These are phyloP conservation scores for Hyles lineata DNA, from an alignment of 2,888 invertebrate species.

Conservation along the genomic window DNA sequence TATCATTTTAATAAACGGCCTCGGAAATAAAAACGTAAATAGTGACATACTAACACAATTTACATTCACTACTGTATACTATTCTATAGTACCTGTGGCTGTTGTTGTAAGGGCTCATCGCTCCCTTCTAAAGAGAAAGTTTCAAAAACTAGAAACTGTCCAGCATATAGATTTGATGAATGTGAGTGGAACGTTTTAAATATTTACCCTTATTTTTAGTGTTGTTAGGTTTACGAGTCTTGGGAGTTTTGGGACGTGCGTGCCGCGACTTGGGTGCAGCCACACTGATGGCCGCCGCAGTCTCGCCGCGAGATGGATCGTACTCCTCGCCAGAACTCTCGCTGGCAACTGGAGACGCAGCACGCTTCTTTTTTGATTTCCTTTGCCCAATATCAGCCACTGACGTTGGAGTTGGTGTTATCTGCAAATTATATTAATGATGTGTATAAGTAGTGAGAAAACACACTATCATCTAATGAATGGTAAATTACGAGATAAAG, in stretches of 20 bases:
- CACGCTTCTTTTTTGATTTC: slow-evolving; percentile 78
- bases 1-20: slow-evolving; percentile 9
- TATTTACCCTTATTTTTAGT: slow-evolving; percentile 68
- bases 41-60: not conserved
- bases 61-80: not conserved
- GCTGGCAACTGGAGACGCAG: slow-evolving; percentile 71
- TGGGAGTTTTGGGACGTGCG: slow-evolving; percentile 58
- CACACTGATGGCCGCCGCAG: slow-evolving; percentile 72
- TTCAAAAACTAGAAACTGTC: no score
- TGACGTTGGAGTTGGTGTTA: slow-evolving; percentile 67
- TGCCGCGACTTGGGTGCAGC: slow-evolving; percentile 75
- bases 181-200: not conserved
- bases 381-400: slow-evolving; percentile 74
- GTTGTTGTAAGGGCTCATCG: not conserved
- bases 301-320: slow-evolving; percentile 73
- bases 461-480: not conserved
- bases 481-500: not conserved
- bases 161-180: not conserved
- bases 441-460: not conserved
- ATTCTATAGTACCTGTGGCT: not conserved
- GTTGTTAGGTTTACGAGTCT: slow-evolving; percentile 67
- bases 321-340: slow-evolving; percentile 82
- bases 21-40: not conserved
- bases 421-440: slow-evolving; percentile 38
- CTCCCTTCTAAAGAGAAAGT: no score